phyloP scores from a whole-genome alignment of 2,888 invertebrate species.

The Pegoplata infirma region DNA sequence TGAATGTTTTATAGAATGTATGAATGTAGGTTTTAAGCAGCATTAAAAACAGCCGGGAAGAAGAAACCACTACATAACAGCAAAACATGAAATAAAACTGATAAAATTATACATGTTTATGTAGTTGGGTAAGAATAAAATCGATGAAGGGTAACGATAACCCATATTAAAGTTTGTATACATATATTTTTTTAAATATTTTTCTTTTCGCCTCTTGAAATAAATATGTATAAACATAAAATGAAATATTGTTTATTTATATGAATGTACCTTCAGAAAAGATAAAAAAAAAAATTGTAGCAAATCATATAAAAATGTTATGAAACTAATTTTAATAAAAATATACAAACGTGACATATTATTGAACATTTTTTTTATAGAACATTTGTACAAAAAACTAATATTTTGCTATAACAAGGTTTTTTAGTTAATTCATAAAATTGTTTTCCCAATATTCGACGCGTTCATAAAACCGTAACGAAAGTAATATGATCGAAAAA shows the following conservation, averaged over 20 bases:
- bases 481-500: too few species aligned
- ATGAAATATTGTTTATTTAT: too few species aligned
- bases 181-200: too few species aligned
- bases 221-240: background rate
- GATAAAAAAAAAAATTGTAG: background rate
- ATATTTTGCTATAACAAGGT: too few species aligned
- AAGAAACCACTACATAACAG: conserved; percentile 23
- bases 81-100: conserved; percentile 6
- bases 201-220: background rate
- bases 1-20: background rate
- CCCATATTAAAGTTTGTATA: conserved; percentile 5
- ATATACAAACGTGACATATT: background rate
- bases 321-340: background rate
- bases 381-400: too few species aligned
- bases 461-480: too few species aligned
- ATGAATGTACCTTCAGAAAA: background rate
- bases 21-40: conserved; percentile 27
- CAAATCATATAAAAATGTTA: background rate
- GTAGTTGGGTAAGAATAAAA: conserved; percentile 20
- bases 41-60: conserved; percentile 26
- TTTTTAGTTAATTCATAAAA: too few species aligned
- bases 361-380: too few species aligned
- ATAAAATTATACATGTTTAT: background rate
- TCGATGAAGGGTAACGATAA: conserved; percentile 51
- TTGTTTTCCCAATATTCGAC: too few species aligned